Percentiles rank a stretch among this genome's conserved stretches.
Conservation (phyloP, 2,797 vertebrate species). For the Paratrypauchen microcephalus region DNA sequence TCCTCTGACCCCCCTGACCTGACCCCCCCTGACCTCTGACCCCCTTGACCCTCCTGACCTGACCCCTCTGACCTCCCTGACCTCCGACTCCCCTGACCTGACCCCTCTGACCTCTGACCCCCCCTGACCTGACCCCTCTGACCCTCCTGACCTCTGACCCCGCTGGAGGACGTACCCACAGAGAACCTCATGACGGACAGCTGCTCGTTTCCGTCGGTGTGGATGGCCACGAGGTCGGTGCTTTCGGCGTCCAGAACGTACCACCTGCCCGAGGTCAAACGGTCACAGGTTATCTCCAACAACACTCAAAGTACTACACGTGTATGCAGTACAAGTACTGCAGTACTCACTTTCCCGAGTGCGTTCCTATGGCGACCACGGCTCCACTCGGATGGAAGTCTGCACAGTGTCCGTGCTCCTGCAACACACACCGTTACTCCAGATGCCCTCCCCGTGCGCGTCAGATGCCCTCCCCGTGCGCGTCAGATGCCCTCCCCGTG, state of each 20-base stretch:
- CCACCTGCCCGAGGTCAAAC: slow-evolving; percentile 82
- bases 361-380: slow-evolving; percentile 94
- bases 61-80: too few relatives aligned
- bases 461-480: neutral
- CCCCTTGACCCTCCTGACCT: too few relatives aligned
- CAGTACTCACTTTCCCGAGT: slow-evolving; percentile 89
- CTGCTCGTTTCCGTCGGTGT: slow-evolving; percentile 97
- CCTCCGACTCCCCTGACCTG: too few relatives aligned
- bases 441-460: neutral
- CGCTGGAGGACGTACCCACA: slow-evolving; percentile 77
- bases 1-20: too few relatives aligned
- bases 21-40: too few relatives aligned
- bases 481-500: slow-evolving; percentile 55
- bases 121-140: too few relatives aligned
- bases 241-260: slow-evolving; percentile 95
- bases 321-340: too few relatives aligned
- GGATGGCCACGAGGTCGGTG: slow-evolving; percentile 93
- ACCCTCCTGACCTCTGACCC: too few relatives aligned
- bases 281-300: too few relatives aligned
- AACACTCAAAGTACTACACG: too few relatives aligned
- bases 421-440: slow-evolving; percentile 16
- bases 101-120: too few relatives aligned
- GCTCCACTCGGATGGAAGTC: slow-evolving; percentile 96
- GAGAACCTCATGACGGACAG: slow-evolving; percentile 97
- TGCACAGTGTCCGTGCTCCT: slow-evolving; percentile 98